A percentile compares a stretch with the other conserved stretches of the same genome.
These are phyloP conservation scores for Drosophila parvula DNA, from an alignment of 1,140 invertebrate genomes.

Conservation along the genomic window DNA sequence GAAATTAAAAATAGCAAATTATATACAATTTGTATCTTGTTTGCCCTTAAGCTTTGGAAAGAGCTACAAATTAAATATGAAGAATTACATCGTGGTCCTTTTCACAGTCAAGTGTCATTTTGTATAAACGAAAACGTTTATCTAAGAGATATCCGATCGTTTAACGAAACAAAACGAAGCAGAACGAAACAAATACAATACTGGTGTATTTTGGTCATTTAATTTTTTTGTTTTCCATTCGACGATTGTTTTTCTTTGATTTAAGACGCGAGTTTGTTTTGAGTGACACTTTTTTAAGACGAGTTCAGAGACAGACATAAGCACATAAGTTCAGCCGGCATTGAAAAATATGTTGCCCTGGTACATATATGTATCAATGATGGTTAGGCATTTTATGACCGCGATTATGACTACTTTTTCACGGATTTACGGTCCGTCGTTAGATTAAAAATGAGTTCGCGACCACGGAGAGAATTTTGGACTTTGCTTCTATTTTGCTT, in stretches of 20 bases:
- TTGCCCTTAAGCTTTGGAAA: slow-evolving; percentile 14
- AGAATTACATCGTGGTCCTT: slow-evolving; percentile 82
- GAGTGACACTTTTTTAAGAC: slow-evolving; percentile 4
- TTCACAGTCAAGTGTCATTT: slow-evolving; percentile 83
- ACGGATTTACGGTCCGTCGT: not conserved
- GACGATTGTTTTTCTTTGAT: not conserved
- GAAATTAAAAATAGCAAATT: not conserved
- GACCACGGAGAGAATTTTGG: slow-evolving; percentile 6
- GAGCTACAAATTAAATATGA: slow-evolving; percentile 48
- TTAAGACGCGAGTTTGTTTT: not conserved
- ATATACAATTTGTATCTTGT: too few species aligned
- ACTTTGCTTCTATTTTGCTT: slow-evolving; percentile 2
- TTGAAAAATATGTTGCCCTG: too few species aligned
- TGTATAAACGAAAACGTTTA: slow-evolving; percentile 42
- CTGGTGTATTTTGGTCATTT: slow-evolving; percentile 10
- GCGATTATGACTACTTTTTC: not conserved
- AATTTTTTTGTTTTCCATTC: not conserved
- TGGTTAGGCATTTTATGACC: not conserved
- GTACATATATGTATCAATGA: not conserved
- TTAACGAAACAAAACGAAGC: slow-evolving; percentile 43
- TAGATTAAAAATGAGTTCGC: slow-evolving; percentile 8
- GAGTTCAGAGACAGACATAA: not conserved
- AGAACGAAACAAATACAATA: slow-evolving; percentile 47
- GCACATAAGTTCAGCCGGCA: not conserved
- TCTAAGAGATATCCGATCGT: slow-evolving; percentile 24